Conservation (phyloP, 2,797 vertebrate species). For the Pantherophis alleghaniensis region DNA sequence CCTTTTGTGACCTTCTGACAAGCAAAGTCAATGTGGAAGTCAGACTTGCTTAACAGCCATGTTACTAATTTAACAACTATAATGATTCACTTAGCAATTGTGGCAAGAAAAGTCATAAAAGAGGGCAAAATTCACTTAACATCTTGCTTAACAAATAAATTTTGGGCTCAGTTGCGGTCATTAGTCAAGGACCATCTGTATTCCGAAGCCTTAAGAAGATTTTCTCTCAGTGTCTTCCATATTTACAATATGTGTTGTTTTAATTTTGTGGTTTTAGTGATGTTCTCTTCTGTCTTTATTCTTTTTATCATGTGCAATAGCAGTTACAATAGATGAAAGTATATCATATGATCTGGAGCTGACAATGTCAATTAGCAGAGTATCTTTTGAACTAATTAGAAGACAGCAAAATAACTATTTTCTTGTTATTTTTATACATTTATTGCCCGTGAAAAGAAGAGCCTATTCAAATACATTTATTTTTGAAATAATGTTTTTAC, state of each 20-base stretch:
- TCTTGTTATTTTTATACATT: neutral
- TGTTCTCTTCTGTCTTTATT: neutral
- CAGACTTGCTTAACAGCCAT: neutral
- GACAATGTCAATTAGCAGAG: neutral
- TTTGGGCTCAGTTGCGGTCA: neutral
- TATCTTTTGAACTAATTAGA: neutral
- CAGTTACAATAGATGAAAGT: neutral
- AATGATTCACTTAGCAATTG: neutral
- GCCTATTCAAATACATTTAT: neutral
- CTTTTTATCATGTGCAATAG: neutral
- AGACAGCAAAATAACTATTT: neutral
- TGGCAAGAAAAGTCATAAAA: neutral
- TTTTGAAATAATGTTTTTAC: neutral
- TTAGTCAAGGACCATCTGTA: neutral
- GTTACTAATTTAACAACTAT: neutral
- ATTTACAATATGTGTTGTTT: neutral
- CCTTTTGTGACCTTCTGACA: neutral
- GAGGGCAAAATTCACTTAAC: neutral
- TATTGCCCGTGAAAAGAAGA: neutral
- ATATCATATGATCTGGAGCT: neutral
- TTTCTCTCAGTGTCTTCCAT: neutral
- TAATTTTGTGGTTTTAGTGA: neutral
- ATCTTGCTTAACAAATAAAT: neutral
- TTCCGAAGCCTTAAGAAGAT: neutral
- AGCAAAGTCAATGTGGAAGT: neutral